Conservation (phyloP, 2,113 vertebrate species). For the Gorsachius goisagi region DNA sequence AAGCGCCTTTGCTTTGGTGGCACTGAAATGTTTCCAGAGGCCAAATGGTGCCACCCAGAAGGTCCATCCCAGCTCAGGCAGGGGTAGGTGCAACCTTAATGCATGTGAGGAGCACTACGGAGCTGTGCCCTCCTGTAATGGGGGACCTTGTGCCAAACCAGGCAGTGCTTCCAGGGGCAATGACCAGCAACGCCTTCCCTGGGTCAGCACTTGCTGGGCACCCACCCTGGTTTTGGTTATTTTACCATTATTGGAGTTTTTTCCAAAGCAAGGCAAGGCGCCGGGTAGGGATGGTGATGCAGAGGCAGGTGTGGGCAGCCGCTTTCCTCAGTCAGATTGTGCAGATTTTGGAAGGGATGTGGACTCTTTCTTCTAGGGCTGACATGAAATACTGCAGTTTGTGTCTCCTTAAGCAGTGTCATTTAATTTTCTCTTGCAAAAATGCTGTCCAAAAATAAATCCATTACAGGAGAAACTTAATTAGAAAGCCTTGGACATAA, state of each 20-base stretch:
- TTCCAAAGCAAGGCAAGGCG: neutral
- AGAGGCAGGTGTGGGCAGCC: neutral
- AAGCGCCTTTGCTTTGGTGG: neutral
- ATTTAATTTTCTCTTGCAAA: neutral
- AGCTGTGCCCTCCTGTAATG: rapidly evolving
- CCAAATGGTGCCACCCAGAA: neutral
- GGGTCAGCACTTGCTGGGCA: neutral
- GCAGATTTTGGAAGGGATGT: neutral
- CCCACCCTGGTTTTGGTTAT: neutral
- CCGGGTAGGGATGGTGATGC: neutral
- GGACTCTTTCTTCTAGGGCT: neutral
- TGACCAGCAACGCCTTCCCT: neutral
- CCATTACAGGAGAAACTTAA: neutral
- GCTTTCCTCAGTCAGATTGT: rapidly evolving
- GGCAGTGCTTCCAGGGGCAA: neutral
- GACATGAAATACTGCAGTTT: neutral
- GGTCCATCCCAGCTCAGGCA: neutral
- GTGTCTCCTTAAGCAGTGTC: neutral
- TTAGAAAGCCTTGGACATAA: neutral
- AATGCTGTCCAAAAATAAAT: neutral
- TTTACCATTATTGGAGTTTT: neutral
- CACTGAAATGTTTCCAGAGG: neutral
- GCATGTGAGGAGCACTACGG: neutral
- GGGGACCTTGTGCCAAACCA: neutral
- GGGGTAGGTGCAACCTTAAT: neutral